Conservation (phyloP, 2,797 vertebrate genomes). For the Allochrocebus solatus region DNA sequence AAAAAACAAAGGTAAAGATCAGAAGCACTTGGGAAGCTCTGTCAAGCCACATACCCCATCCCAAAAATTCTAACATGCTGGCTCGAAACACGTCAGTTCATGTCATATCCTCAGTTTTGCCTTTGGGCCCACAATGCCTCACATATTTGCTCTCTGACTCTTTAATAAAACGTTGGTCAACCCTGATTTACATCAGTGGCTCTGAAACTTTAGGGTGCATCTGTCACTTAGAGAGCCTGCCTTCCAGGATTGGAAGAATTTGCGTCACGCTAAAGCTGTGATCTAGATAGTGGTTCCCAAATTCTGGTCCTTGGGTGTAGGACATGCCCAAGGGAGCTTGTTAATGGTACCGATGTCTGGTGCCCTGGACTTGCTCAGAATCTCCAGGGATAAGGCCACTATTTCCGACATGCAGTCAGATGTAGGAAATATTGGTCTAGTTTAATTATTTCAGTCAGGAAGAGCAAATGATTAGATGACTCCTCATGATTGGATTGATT, state of each 20-base stretch:
- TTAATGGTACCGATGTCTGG: neutral
- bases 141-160: constrained; percentile 6
- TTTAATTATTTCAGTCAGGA: constrained; percentile 2
- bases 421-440: neutral
- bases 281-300: neutral
- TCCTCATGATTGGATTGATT: neutral
- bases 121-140: neutral
- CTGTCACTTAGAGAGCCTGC: neutral
- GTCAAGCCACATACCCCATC: neutral
- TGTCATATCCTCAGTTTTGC: neutral
- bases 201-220: neutral
- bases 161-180: neutral
- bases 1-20: neutral
- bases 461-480: neutral
- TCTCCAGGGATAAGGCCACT: neutral
- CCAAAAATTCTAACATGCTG: neutral
- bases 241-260: neutral
- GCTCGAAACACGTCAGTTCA: neutral
- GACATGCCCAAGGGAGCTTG: neutral
- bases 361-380: neutral
- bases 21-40: neutral
- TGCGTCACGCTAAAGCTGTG: neutral
- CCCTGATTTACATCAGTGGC: neutral
- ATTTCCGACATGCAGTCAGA: neutral
- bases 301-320: neutral